Base-by-base conservation (phyloP, 2,888 invertebrate species). In the Drosophila rubida region DNA sequence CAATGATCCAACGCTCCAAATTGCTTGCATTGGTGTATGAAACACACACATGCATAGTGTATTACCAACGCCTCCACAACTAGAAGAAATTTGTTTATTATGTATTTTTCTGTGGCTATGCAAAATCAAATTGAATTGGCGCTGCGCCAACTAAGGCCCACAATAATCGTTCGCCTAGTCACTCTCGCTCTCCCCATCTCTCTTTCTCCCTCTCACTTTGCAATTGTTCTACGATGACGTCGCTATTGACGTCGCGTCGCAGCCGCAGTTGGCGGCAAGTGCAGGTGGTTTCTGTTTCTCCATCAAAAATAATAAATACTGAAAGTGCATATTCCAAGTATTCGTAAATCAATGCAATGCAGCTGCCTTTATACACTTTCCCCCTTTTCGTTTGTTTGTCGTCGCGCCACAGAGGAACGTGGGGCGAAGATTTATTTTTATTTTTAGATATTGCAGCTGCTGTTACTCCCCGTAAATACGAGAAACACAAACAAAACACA, bases 281-380 rank as follows among this genome's bases (percentile, higher is more conserved):
- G 73, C 73, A 81, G 87, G 87, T 81, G 81, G 87, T 87, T 87
- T 68, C 49, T 51, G 59, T 44, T 58, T 60, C 51, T 54, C 37
- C 51, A 39, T 67, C 22, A 65, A 65, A 61, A 64, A 39, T 54
- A 51, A 67, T 65, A 69, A 51, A 69, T 79, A 63, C 59, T 71
- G 62, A 68, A 65, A 70, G 64, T 69, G 69, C 77, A 68, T 58
- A 69, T 71, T 30, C 27, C 67, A 65, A 74, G 65, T 58, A 69
- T 71, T 66, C 54, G 65, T 41, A 72, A 69, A 70, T 72, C 69
- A 70, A 68, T 68, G 68, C 69, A 72, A 68, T 68, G 68, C 69
- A 68, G 65, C 69, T 74, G 70, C 58, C 35, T 27, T 9, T 30
- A 30, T 45, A 22, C 23, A 54, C 19, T 35, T 14, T 16, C 41